Conservation (phyloP, 2,113 vertebrate species). For the Phalacrocorax brasilianus region DNA sequence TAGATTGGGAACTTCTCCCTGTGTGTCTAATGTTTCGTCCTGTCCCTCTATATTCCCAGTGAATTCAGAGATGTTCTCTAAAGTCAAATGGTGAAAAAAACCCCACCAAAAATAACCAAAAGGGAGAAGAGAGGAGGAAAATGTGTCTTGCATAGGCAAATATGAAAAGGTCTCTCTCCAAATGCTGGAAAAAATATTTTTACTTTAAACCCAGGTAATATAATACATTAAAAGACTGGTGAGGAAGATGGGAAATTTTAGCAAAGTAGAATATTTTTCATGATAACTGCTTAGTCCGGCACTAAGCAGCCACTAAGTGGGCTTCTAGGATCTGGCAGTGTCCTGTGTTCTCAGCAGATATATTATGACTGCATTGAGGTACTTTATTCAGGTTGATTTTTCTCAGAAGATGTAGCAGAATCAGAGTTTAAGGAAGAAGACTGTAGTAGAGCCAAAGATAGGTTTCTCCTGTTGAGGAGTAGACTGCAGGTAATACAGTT, state of each 20-base stretch:
- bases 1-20: not conserved
- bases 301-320: too few relatives aligned
- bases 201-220: not conserved
- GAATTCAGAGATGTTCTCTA: not conserved
- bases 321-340: not conserved
- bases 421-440: not conserved
- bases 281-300: not conserved
- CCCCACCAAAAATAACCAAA: not conserved
- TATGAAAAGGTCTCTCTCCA: not conserved
- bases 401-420: not conserved
- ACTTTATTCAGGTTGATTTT: not conserved
- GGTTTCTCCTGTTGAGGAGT: not conserved
- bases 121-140: not conserved
- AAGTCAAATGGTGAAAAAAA: not conserved
- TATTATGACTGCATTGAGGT: not conserved
- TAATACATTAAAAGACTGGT: not conserved
- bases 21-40: rapidly evolving
- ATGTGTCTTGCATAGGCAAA: not conserved
- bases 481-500: not conserved
- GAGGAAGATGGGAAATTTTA: not conserved
- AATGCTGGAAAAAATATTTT: not conserved
- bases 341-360: not conserved
- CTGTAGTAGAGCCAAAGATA: not conserved
- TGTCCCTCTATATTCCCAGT: too few relatives aligned
- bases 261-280: not conserved